phyloP scores from a whole-genome alignment of 2,113 vertebrate genomes.

The Orycteropus afer region DNA sequence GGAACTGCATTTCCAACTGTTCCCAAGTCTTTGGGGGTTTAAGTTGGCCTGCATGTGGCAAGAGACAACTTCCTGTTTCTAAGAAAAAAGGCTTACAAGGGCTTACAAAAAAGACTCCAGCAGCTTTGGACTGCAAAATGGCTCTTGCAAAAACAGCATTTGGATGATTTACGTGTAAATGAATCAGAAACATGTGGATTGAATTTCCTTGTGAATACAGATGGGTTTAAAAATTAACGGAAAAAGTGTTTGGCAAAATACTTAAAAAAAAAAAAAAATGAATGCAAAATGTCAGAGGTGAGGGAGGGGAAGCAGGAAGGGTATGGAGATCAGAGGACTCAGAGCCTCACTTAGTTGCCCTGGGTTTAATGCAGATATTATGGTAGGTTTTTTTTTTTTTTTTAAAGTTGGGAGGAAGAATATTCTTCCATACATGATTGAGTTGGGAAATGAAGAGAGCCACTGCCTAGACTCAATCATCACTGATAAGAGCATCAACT shows the following conservation, averaged over 20 bases:
- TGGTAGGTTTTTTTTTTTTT: neutral
- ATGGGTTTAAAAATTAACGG: conserved; percentile 84
- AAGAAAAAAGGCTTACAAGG: conserved; percentile 79
- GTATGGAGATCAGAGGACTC: neutral
- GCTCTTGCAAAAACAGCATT: conserved; percentile 82
- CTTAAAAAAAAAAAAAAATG: too few relatives aligned
- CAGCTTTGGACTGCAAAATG: conserved; percentile 73
- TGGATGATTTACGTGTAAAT: conserved; percentile 83
- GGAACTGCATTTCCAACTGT: conserved; percentile 47
- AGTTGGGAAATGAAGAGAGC: conserved; percentile 5
- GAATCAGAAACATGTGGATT: conserved; percentile 85
- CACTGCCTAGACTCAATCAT: neutral
- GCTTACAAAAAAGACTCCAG: conserved; percentile 75
- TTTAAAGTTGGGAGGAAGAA: neutral
- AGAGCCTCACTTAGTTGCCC: neutral
- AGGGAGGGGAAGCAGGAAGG: neutral
- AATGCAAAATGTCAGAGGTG: conserved; percentile 50
- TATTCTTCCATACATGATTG: neutral
- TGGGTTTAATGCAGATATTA: neutral
- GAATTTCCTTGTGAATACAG: conserved; percentile 82
- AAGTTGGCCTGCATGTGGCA: conserved; percentile 72
- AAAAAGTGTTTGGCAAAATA: conserved; percentile 82
- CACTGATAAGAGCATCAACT: conserved; percentile 41
- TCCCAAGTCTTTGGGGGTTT: conserved; percentile 67
- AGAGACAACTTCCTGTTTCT: conserved; percentile 80